Conservation (phyloP, 1,140 invertebrate genomes). For the Lepidurus couesii region DNA sequence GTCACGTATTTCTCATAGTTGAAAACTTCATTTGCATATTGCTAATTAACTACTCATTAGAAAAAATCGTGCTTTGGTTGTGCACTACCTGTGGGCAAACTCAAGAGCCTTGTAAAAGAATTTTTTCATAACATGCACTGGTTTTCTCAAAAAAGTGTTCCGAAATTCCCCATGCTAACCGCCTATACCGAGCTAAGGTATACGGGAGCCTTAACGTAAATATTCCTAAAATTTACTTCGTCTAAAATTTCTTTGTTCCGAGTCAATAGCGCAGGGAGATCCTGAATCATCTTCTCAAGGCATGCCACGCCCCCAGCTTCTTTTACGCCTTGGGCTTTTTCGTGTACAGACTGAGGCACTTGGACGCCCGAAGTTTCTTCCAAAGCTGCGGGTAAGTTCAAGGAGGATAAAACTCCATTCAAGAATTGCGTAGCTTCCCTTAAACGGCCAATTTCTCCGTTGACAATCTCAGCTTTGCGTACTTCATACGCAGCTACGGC, state of each 20-base stretch:
- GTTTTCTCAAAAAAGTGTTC: no score
- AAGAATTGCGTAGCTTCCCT: constrained; percentile 83
- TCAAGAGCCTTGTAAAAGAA: no score
- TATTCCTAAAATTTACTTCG: constrained; percentile 57
- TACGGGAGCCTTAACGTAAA: constrained; percentile 35
- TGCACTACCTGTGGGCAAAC: no score
- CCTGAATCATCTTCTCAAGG: constrained; percentile 57
- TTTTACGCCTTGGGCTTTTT: constrained; percentile 71
- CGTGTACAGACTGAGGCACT: constrained; percentile 79
- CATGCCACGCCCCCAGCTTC: constrained; percentile 54
- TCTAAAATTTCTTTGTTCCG: constrained; percentile 93
- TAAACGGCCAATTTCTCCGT: constrained; percentile 63
- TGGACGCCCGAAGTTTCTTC: constrained; percentile 69
- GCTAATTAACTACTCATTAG: no score
- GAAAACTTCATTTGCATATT: no score
- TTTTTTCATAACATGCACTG: no score
- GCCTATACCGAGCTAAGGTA: no score
- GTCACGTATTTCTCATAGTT: no score
- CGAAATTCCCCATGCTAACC: no score
- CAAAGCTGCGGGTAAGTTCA: constrained; percentile 95
- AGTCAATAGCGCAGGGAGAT: constrained; percentile 82
- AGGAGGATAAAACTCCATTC: constrained; percentile 82
- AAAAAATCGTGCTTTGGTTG: no score
- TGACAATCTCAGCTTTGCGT: constrained; percentile 72
- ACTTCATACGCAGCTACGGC: constrained; percentile 76